These are phyloP conservation scores for Mythimna ferrago DNA, from an alignment of 2,888 invertebrate genomes.

Conservation along the genomic window DNA sequence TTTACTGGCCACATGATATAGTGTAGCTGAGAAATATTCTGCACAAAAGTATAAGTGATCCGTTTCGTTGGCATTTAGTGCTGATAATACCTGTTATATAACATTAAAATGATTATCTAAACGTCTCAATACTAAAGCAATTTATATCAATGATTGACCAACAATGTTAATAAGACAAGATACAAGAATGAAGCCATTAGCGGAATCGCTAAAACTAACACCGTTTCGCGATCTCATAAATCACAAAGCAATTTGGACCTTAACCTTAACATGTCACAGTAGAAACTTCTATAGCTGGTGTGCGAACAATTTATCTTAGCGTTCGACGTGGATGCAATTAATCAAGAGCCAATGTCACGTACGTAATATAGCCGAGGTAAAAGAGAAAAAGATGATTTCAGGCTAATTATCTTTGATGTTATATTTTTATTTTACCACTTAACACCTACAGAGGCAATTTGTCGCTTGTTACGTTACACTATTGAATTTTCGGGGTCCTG, in stretches of 20 bases:
- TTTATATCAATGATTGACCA: constrained; percentile 76
- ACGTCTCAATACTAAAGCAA: constrained; percentile 70
- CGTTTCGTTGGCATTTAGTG: constrained; percentile 31
- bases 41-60: constrained; percentile 20
- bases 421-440: constrained; percentile 83
- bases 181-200: constrained; percentile 82
- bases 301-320: constrained; percentile 84
- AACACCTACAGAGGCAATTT: constrained; percentile 84
- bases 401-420: constrained; percentile 86
- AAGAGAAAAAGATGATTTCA: constrained; percentile 87
- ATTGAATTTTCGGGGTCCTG: constrained; percentile 70
- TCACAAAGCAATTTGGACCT: constrained; percentile 67
- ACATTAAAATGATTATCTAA: constrained; percentile 67
- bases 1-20: constrained; percentile 35
- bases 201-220: constrained; percentile 85
- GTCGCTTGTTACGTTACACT: constrained; percentile 78
- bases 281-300: constrained; percentile 67
- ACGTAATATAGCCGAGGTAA: constrained; percentile 83
- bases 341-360: constrained; percentile 88
- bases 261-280: constrained; percentile 70
- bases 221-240: constrained; percentile 69
- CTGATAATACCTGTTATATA: constrained; percentile 57
- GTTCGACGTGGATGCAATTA: constrained; percentile 87
- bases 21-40: constrained; percentile 20
- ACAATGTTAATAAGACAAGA: constrained; percentile 78